phyloP scores from a whole-genome alignment of 2,797 vertebrate genomes.

The Hirundo rustica region DNA sequence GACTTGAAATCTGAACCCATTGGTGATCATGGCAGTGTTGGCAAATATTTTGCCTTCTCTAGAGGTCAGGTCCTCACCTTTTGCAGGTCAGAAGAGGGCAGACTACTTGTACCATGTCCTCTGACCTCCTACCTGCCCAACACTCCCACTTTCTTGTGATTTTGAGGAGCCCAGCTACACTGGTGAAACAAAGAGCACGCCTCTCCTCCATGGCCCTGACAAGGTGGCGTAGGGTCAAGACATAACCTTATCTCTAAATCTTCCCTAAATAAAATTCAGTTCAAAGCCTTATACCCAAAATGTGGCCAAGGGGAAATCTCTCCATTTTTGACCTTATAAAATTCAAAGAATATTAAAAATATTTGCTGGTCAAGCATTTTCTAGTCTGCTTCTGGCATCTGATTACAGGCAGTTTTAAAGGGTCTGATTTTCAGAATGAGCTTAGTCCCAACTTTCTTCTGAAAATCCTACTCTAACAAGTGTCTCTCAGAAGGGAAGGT shows the following conservation, averaged over 20 bases:
- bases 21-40: not conserved
- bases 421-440: not conserved
- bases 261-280: not conserved
- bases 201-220: not conserved
- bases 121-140: not conserved
- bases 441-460: not conserved
- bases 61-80: not conserved
- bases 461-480: not conserved
- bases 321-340: not conserved
- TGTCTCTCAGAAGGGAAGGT: not conserved
- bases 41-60: not conserved
- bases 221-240: not conserved
- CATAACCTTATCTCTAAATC: not conserved
- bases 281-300: not conserved
- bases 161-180: not conserved
- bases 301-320: not conserved
- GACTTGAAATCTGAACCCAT: not conserved
- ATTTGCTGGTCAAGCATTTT: not conserved
- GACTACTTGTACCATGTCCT: not conserved
- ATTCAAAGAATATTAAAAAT: not conserved
- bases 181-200: not conserved
- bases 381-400: not conserved
- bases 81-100: not conserved
- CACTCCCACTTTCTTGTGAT: not conserved
- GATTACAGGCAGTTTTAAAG: not conserved